Evolutionary conservation across 2,888 invertebrate genomes (phyloP), one percentile per base, ranked within the genome.

Genomic region (Ophion obscuratus): DNA sequence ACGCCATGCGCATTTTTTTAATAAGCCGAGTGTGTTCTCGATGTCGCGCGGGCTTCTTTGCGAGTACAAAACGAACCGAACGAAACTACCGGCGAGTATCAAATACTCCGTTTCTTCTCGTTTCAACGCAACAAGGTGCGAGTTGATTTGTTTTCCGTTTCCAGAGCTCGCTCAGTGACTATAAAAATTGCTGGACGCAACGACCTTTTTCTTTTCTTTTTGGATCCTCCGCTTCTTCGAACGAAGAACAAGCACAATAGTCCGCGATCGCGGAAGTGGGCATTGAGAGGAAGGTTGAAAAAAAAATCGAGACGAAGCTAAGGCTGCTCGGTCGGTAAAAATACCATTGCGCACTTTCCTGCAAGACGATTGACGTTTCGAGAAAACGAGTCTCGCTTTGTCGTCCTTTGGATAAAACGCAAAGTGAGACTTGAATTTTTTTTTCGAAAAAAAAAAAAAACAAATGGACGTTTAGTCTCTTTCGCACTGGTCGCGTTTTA

Each of bases 31-130:
- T 17, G 14, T 11, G 3, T 59, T 68, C 31, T 47, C 24, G 24
- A 47, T 59, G 9, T 10, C 10, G 24, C 53, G 17, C 36, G 59
- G 59, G 59, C 70, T 14, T 57, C 31, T 68, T 78, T 53, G 81
- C 71, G 64, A 79, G 78, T 85, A 82, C 82, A 76, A 82, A 81
- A 44, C 62, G 44, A 57, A 36, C 5, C 27, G 70, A 71, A 80
- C 20, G 61, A 36, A 78, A 27, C 70, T 75, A 70, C 82, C 66
- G 59, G 79, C 82, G 70, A 84, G 78, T 83, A 84, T 83, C 80
- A 80, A 83, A 83, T 64, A 20, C 11, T 67, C 3, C 31, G 68
- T 64, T 40, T 75, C 57, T 61, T 36, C 36, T 44, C 11, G 24
- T 76, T 82, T 79, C 64, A 64, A 76, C 5, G 5, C 10, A 14